phyloP scores from a whole-genome alignment of 2,888 invertebrate genomes.

The Luffia ferchaultella region DNA sequence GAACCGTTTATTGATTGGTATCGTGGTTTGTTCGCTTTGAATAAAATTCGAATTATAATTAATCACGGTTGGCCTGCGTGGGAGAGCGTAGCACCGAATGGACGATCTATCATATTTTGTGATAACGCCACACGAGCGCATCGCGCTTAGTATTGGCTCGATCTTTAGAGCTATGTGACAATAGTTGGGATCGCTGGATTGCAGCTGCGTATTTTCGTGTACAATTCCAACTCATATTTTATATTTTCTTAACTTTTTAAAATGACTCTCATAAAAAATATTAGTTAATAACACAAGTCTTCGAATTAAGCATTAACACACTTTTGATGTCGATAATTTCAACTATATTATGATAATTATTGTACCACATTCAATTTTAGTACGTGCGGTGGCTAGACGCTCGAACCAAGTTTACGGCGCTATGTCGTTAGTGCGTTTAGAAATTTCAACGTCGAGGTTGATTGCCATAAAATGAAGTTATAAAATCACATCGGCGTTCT shows the following conservation, averaged over 20 bases:
- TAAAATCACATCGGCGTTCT: conserved; percentile 47
- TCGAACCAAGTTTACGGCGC: conserved; percentile 5
- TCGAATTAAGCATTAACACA: too few relatives aligned
- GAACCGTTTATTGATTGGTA: conserved; percentile 67
- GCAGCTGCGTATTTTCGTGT: background rate
- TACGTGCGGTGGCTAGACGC: too few relatives aligned
- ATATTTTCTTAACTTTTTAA: too few relatives aligned
- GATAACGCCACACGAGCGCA: conserved; percentile 58
- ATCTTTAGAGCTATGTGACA: conserved; percentile 27
- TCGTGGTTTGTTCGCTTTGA: conserved; percentile 65
- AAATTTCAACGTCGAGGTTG: conserved; percentile 21
- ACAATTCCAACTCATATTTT: conserved; percentile 1
- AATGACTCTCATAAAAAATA: too few relatives aligned
- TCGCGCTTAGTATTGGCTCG: conserved; percentile 50
- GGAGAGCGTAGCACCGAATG: conserved; percentile 55
- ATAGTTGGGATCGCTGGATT: conserved; percentile 6
- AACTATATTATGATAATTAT: too few relatives aligned
- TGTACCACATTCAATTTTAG: too few relatives aligned
- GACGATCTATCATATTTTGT: conserved; percentile 66
- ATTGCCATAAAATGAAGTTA: conserved; percentile 50
- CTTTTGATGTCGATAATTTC: too few relatives aligned
- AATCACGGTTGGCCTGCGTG: conserved; percentile 60
- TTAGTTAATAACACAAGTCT: too few relatives aligned
- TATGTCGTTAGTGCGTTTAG: conserved; percentile 11
- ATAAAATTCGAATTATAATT: conserved; percentile 68